Conservation (phyloP, 2,113 vertebrate genomes). For the Gymnarchus niloticus region DNA sequence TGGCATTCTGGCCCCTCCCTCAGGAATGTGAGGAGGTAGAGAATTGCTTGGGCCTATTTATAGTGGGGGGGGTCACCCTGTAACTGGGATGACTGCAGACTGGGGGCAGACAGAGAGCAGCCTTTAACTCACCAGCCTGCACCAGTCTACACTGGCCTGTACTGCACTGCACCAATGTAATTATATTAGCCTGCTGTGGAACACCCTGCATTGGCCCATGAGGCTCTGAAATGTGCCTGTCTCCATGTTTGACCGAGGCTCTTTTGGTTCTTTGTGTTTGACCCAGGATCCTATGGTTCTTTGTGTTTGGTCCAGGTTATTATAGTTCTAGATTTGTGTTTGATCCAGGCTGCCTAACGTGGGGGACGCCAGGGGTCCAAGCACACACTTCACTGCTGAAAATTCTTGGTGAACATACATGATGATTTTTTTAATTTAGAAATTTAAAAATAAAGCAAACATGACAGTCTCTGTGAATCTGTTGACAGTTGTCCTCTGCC, state of each 20-base stretch:
- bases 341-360: neutral
- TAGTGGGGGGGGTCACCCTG: slow-evolving; percentile 45
- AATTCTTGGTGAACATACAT: neutral
- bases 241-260: neutral
- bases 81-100: neutral
- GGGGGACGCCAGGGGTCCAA: neutral
- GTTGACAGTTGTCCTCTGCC: no score
- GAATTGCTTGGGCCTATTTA: slow-evolving; percentile 62
- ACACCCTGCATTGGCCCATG: no score
- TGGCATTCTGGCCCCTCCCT: slow-evolving; percentile 38
- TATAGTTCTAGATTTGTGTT: neutral
- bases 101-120: neutral
- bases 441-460: neutral
- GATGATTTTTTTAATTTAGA: neutral
- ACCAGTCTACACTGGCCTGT: neutral
- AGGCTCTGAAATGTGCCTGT: no score
- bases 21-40: slow-evolving; percentile 64
- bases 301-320: neutral
- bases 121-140: neutral
- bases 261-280: neutral
- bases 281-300: neutral
- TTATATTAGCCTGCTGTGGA: no score
- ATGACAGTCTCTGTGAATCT: no score
- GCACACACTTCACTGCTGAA: neutral
- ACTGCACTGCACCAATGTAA: neutral